These are phyloP conservation scores for Ancistrus triradiatus DNA, from an alignment of 2,113 vertebrate species.

Conservation along the genomic window DNA sequence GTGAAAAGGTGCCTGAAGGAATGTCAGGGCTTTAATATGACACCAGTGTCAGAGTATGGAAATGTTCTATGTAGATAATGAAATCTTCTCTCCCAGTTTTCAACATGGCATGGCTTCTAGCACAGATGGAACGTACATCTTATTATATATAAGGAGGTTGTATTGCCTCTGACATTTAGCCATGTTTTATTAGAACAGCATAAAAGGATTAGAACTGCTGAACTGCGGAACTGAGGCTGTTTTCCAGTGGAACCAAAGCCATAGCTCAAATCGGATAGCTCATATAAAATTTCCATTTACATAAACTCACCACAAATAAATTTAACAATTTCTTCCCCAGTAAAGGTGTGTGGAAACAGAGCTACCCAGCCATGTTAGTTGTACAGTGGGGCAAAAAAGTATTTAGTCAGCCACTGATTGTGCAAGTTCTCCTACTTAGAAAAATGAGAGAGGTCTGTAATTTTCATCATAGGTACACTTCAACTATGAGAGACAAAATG, in stretches of 20 bases:
- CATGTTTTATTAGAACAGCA: not conserved
- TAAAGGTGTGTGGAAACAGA: no score
- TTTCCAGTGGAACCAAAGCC: not conserved
- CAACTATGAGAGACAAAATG: no score
- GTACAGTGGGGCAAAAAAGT: no score
- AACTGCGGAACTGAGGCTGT: not conserved
- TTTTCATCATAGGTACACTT: no score
- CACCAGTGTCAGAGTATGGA: not conserved
- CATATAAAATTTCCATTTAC: not conserved
- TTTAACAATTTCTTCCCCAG: no score
- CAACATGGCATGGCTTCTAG: not conserved
- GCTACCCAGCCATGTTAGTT: no score
- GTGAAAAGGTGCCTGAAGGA: slow-evolving; percentile 6
- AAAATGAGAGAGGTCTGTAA: no score
- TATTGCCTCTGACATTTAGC: not conserved
- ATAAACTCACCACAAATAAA: no score
- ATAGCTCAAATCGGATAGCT: not conserved
- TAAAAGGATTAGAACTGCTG: not conserved
- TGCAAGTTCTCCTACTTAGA: no score
- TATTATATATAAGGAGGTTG: not conserved
- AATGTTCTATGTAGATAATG: slow-evolving; percentile 3
- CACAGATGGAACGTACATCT: not conserved
- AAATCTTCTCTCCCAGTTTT: not conserved
- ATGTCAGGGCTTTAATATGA: not conserved
- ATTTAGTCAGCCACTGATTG: no score